A percentile compares a stretch with the other conserved stretches of the same genome.
These are phyloP conservation scores for Adrianichthys oophorus DNA, from an alignment of 2,797 vertebrate species.

Conservation along the genomic window DNA sequence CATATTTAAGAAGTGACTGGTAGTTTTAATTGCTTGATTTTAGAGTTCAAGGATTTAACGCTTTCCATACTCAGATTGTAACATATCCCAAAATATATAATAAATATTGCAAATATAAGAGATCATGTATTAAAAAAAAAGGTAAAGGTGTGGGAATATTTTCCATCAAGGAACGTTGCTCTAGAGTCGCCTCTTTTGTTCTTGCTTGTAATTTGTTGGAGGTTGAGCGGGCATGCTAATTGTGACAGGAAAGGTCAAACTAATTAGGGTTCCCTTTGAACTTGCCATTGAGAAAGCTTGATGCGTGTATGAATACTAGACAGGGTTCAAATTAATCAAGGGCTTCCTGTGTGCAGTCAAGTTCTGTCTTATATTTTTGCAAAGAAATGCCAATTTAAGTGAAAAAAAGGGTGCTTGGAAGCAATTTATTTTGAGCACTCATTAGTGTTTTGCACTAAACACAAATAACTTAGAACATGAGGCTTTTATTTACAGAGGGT, in stretches of 20 bases:
- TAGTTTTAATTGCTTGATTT: slow-evolving; percentile 44
- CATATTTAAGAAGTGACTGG: slow-evolving; percentile 14
- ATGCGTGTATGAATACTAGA: slow-evolving; percentile 53
- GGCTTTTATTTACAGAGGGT: slow-evolving; percentile 41
- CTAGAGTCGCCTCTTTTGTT: slow-evolving; percentile 64
- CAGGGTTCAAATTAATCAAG: slow-evolving; percentile 68
- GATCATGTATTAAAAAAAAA: no score
- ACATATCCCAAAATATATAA: slow-evolving; percentile 4
- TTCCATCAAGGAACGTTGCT: slow-evolving; percentile 43
- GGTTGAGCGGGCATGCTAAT: slow-evolving; percentile 73
- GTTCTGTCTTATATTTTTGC: slow-evolving; percentile 1
- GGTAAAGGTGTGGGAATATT: slow-evolving; percentile 12
- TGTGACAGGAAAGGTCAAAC: slow-evolving; percentile 81
- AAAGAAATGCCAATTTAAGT: slow-evolving; percentile 4
- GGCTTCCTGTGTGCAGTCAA: slow-evolving; percentile 24
- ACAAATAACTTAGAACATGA: slow-evolving; percentile 13
- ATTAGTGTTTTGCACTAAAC: slow-evolving; percentile 15
- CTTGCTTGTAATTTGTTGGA: slow-evolving; percentile 65
- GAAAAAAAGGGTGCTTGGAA: background rate
- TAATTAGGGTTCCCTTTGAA: slow-evolving; percentile 80
- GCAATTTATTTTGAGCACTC: slow-evolving; percentile 6
- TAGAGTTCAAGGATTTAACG: no score
- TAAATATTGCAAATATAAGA: no score
- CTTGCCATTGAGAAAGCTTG: slow-evolving; percentile 58
- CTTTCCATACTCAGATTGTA: slow-evolving; percentile 30